Base-by-base conservation (phyloP, 2,797 vertebrate species). In the Vespertilio murinus region DNA sequence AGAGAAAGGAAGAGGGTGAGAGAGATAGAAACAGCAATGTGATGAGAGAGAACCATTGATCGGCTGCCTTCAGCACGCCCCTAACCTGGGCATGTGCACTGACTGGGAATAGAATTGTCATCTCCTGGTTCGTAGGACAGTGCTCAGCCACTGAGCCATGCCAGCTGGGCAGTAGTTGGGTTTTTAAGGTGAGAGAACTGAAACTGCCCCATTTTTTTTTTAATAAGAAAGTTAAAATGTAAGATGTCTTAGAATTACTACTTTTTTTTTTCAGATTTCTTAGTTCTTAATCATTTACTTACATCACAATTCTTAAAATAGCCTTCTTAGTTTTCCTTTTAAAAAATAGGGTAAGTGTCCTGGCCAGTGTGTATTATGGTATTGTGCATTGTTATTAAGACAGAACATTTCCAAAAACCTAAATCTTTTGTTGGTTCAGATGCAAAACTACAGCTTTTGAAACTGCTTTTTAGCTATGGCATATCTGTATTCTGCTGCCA, bases 131-230 rank as follows among this genome's bases (percentile, higher is more conserved):
- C 56, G 12, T 28, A 59, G 56, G 56, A 28, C 56, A 59, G 25
- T 59, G 56, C 25, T 59, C 25, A 59, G 13, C 56, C 56, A 59
- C 56, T 25, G 23, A 56, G 54, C 54, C 23, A 42, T 4, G 10
- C 56, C 5, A 11, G 25, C 4, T 5, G 1, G 25, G 23, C 56
- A 59, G 56, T 59, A 59, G 56, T 75, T 81, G 23, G 17, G 33
- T 74, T 88, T 93, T 83, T 82, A 78, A 91, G 74, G 38, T 75
- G 33, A 85, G 77, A 85, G 33, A 93, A 70, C 14, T 65, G 22
- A 84, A 93, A 84, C 13, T 83, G 16, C 74, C 83, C n/a, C 5
- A 2, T 25, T 70, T 81, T 88, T 94, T 70, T 49, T 49, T 0
- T 10, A 59, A 8, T 69, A 28, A 77, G 45, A 88, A 94, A 85